These are phyloP conservation scores for Echeneis naucrates DNA, from an alignment of 2,797 vertebrate species.

Conservation along the genomic window DNA sequence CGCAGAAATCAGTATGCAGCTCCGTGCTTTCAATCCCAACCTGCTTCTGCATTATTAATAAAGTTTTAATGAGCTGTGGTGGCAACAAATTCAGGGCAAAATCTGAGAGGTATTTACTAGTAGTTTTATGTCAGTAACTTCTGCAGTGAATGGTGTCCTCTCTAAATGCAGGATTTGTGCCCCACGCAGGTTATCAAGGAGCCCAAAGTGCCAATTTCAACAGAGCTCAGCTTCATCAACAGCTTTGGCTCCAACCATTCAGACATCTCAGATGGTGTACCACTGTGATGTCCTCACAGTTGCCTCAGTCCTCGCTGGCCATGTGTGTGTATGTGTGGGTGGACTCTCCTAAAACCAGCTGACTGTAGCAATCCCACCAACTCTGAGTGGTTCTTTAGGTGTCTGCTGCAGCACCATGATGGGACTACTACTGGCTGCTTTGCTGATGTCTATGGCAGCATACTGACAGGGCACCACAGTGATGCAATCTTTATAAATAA, in stretches of 20 bases:
- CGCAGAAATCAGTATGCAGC: background rate
- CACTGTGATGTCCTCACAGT: conserved; percentile 71
- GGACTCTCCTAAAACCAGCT: conserved; percentile 20
- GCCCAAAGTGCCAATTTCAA: conserved; percentile 55
- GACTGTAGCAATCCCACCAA: conserved; percentile 21
- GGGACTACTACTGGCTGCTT: background rate
- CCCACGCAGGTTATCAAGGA: conserved; percentile 75
- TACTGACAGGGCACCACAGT: conserved; percentile 19
- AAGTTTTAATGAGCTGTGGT: background rate
- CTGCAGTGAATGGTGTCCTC: background rate
- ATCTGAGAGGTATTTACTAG: background rate
- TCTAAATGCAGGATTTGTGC: conserved; percentile 24
- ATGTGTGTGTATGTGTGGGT: background rate
- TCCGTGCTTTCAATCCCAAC: background rate
- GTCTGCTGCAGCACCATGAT: conserved; percentile 22
- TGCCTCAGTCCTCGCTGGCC: conserved; percentile 17
- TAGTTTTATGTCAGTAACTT: background rate
- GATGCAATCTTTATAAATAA: conserved; percentile 1
- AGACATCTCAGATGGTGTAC: conserved; percentile 86
- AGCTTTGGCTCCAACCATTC: conserved; percentile 84
- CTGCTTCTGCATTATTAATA: background rate
- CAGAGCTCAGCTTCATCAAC: conserved; percentile 79
- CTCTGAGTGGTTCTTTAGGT: conserved; percentile 29
- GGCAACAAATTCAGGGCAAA: background rate
- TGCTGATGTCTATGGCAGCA: conserved; percentile 21